Evolutionary conservation across 2,113 vertebrate genomes (phyloP).

Genomic region (Podilymbus podiceps): DNA sequence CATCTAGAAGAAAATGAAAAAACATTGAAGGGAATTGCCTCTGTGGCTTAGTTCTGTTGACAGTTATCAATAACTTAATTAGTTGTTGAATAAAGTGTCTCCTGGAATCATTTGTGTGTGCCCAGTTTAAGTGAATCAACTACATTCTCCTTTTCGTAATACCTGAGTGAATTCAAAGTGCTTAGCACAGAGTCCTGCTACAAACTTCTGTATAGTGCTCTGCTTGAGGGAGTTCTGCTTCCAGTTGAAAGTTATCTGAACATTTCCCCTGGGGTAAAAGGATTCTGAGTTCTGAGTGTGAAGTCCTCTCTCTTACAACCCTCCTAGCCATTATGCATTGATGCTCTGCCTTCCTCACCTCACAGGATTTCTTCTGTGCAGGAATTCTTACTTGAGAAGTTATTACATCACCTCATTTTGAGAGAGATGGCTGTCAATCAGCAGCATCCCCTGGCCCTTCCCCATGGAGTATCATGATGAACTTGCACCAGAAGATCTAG

Average conservation of each 20-base stretch:
- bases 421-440: background rate
- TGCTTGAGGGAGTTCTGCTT: background rate
- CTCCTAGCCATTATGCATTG: background rate
- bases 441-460: background rate
- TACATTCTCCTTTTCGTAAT: background rate
- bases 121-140: background rate
- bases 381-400: background rate
- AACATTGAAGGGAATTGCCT: background rate
- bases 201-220: background rate
- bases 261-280: background rate
- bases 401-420: background rate
- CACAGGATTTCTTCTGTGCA: background rate
- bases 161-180: background rate
- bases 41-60: background rate
- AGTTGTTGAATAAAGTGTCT: background rate
- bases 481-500: background rate
- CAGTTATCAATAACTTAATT: background rate
- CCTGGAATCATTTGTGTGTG: background rate
- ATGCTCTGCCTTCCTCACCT: background rate
- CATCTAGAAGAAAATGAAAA: background rate
- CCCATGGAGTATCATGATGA: fast-evolving
- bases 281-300: background rate
- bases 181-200: background rate
- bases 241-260: background rate
- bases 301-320: background rate